Conservation (phyloP, 2,797 vertebrate genomes). For the Cryptoprocta ferox region DNA sequence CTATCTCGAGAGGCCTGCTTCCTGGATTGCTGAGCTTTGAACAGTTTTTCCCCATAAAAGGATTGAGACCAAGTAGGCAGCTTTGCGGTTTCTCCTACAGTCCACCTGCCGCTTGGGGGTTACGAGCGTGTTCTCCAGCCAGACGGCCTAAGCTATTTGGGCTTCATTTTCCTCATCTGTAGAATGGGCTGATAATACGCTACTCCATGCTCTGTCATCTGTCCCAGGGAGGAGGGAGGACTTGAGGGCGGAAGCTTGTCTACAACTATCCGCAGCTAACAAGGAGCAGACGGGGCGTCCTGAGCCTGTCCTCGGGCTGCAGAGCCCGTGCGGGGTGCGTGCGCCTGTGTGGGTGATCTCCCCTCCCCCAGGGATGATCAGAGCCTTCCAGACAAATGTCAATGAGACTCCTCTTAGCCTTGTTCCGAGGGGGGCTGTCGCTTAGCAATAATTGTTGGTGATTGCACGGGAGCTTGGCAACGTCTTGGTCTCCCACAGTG, state of each 20-base stretch:
- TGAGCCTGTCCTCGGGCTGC: too few relatives aligned
- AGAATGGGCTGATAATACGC: not conserved
- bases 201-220: fast-evolving
- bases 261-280: not conserved
- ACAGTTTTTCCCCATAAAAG: not conserved
- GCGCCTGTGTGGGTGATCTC: not conserved
- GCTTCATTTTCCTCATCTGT: not conserved
- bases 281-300: not conserved
- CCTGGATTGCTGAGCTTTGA: not conserved
- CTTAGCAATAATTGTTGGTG: not conserved
- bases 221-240: not conserved
- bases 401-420: not conserved
- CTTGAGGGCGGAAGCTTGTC: not conserved
- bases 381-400: not conserved
- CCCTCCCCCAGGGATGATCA: not conserved
- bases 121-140: not conserved
- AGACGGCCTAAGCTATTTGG: not conserved
- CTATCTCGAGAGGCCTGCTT: not conserved
- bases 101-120: not conserved
- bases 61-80: not conserved
- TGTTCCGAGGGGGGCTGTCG: not conserved
- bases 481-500: not conserved
- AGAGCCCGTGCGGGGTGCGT: not conserved
- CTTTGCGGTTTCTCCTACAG: not conserved
- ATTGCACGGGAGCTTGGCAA: not conserved